A percentile compares a stretch with the other conserved stretches of the same genome.
These are phyloP conservation scores for Cariama cristata DNA, from an alignment of 2,113 vertebrate genomes.

Conservation along the genomic window DNA sequence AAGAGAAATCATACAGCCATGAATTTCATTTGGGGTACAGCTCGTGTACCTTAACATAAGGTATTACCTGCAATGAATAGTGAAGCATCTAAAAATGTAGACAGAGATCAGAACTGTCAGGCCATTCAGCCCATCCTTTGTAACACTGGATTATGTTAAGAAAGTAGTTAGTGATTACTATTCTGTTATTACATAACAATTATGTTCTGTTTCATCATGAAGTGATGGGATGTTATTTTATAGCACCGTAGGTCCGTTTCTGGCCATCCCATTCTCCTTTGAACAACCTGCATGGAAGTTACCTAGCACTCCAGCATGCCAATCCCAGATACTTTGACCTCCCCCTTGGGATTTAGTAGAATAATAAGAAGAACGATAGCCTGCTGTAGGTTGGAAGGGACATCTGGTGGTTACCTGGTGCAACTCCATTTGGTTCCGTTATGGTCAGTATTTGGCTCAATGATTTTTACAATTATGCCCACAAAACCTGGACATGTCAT, in stretches of 20 bases:
- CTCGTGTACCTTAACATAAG: background rate
- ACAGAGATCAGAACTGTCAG: background rate
- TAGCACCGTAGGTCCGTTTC: background rate
- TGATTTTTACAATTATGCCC: background rate
- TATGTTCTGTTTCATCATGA: background rate
- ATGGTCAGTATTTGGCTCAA: background rate
- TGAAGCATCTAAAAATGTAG: background rate
- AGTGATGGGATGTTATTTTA: background rate
- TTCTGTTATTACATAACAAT: background rate
- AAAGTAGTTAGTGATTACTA: background rate
- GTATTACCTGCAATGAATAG: background rate
- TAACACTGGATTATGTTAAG: background rate
- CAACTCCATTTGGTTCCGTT: fast-evolving
- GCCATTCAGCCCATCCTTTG: background rate
- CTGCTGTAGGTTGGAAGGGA: background rate
- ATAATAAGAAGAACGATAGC: background rate
- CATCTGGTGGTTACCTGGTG: background rate
- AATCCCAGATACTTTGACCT: background rate
- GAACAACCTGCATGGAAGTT: background rate
- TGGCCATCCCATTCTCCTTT: background rate
- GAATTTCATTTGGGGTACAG: background rate
- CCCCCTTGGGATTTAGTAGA: background rate
- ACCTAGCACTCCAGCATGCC: background rate
- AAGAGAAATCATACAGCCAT: background rate
- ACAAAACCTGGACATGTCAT: background rate